Conservation (phyloP, 2,888 invertebrate species). For the Cerceris ruficornis region DNA sequence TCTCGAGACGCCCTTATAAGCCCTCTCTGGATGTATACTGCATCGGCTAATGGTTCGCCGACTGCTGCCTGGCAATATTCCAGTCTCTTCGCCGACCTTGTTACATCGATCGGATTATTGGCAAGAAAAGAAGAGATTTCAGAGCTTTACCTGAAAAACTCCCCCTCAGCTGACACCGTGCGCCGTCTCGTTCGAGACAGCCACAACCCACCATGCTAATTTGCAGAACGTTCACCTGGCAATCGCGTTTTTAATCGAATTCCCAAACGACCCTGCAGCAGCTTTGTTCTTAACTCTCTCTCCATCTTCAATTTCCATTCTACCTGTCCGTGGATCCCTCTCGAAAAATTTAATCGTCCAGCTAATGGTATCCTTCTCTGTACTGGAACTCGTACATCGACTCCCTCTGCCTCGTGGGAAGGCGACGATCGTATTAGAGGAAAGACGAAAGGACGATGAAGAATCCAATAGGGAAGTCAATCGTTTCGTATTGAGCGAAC, state of each 20-base stretch:
- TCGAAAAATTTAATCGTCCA: conserved; percentile 16
- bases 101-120: conserved; percentile 1
- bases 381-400: neutral
- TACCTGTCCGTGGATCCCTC: conserved; percentile 13
- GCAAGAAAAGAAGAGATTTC: conserved; percentile 18
- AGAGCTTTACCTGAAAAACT: conserved; percentile 26
- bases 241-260: conserved; percentile 69
- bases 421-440: no score
- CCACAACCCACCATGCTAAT: conserved; percentile 59
- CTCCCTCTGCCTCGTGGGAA: neutral
- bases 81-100: conserved; percentile 38
- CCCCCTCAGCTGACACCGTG: conserved; percentile 16
- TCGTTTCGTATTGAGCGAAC: no score
- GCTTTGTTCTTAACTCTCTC: neutral
- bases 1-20: conserved; percentile 56
- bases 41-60: conserved; percentile 59
- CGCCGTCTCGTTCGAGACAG: conserved; percentile 46
- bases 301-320: conserved; percentile 15
- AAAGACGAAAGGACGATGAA: no score
- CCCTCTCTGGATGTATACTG: conserved; percentile 55
- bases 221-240: conserved; percentile 60
- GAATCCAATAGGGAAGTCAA: no score
- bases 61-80: conserved; percentile 68
- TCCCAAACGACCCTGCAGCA: conserved; percentile 13
- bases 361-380: neutral